Evolutionary conservation across 2,113 vertebrate species (phyloP).

Genomic region (Etheostoma spectabile): DNA sequence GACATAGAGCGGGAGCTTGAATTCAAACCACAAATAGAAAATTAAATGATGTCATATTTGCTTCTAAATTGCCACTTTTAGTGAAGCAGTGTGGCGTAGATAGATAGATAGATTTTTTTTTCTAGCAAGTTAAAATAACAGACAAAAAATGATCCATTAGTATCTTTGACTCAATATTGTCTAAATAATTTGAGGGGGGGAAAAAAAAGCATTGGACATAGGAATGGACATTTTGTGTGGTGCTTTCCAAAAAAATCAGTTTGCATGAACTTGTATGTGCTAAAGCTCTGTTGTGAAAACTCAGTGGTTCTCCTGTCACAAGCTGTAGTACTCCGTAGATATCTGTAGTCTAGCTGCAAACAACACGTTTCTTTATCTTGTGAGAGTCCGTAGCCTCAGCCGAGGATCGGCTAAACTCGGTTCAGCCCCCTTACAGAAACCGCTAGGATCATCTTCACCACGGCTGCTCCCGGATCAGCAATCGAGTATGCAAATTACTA

Average conservation of each 20-base stretch:
- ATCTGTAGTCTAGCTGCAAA: slow-evolving; percentile 38
- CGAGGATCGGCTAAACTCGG: slow-evolving; percentile 15
- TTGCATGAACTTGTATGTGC: slow-evolving; percentile 81
- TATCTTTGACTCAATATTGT: slow-evolving; percentile 37
- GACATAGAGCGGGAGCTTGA: slow-evolving; percentile 25
- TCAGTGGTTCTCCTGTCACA: slow-evolving; percentile 60
- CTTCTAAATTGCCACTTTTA: slow-evolving; percentile 34
- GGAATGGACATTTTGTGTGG: slow-evolving; percentile 57
- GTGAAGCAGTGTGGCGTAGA: slow-evolving; percentile 29
- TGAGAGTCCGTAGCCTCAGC: slow-evolving; percentile 28
- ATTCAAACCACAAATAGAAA: slow-evolving; percentile 25
- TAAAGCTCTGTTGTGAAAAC: slow-evolving; percentile 66
- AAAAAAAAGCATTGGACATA: slow-evolving; percentile 27
- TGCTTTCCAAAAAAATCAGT: slow-evolving; percentile 71
- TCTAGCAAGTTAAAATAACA: slow-evolving; percentile 31
- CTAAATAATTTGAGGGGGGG: slow-evolving; percentile 27
- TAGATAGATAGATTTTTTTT: slow-evolving; percentile 5
- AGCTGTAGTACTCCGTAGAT: slow-evolving; percentile 55
- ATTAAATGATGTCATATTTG: not conserved
- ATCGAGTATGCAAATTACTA: slow-evolving; percentile 53
- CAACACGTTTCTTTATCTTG: slow-evolving; percentile 38
- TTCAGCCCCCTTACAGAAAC: not conserved
- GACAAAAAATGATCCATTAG: slow-evolving; percentile 27
- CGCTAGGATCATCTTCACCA: slow-evolving; percentile 10
- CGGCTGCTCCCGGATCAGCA: slow-evolving; percentile 46